These are phyloP conservation scores for Drosophila virilis DNA, from an alignment of 1,140 invertebrate species.

Conservation along the genomic window DNA sequence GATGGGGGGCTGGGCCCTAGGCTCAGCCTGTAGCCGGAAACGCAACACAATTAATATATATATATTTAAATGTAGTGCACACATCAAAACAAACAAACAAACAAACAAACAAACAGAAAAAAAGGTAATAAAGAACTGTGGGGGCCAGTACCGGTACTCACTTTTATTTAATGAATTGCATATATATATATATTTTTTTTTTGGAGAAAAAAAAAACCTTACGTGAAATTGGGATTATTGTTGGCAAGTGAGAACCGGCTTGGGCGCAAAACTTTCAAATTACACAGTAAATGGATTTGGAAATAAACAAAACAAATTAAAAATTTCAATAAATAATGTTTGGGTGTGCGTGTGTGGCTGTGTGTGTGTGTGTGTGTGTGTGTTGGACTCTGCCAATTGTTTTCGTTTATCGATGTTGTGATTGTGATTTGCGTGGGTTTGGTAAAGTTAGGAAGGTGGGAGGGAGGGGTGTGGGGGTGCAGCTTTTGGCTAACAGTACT, in stretches of 20 bases:
- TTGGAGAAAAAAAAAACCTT: not conserved
- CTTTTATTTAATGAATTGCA: conserved; percentile 17
- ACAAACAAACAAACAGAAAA: not conserved
- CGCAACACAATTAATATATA: conserved; percentile 22
- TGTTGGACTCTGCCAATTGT: not conserved
- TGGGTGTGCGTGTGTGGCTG: not conserved
- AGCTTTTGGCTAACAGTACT: conserved; percentile 6
- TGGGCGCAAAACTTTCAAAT: conserved; percentile 1
- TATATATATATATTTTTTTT: not conserved
- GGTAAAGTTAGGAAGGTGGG: too few species aligned
- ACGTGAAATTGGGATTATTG: not conserved
- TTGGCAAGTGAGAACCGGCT: conserved; percentile 13
- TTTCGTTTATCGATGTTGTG: not conserved
- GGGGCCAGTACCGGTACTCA: conserved; percentile 14
- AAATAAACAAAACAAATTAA: conserved; percentile 15
- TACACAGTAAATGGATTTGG: conserved; percentile 32
- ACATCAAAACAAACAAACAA: conserved; percentile 1
- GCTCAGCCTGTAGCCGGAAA: conserved; percentile 60
- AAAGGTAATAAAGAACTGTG: not conserved
- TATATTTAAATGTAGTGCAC: conserved; percentile 2
- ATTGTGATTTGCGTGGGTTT: not conserved
- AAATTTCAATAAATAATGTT: conserved; percentile 18
- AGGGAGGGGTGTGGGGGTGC: not conserved
- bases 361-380: not conserved
- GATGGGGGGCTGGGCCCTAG: conserved; percentile 32